Percentiles rank a stretch among this genome's conserved stretches.
These are phyloP conservation scores for Mnemiopsis leidyi DNA, from an alignment of 37 sponge, comb jelly and placozoan species.

Conservation along the genomic window DNA sequence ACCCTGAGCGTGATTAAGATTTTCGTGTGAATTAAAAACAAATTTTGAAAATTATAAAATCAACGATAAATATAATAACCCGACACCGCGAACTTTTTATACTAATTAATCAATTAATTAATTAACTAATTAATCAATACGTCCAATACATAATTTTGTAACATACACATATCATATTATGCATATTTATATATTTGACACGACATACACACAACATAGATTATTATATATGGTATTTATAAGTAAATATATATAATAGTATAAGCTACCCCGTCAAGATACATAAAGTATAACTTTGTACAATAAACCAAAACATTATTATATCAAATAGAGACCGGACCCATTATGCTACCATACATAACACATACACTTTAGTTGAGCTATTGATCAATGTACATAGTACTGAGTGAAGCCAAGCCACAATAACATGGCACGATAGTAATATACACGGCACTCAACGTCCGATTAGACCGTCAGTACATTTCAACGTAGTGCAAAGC, in stretches of 20 bases:
- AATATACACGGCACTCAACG: too few relatives aligned
- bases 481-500: neutral
- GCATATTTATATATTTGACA: neutral
- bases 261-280: conserved; percentile 46
- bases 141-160: neutral
- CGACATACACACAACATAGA: conserved; percentile 11
- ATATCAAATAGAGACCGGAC: conserved; percentile 52
- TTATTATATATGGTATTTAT: neutral
- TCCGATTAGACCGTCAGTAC: too few relatives aligned
- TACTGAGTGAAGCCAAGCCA: neutral
- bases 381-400: neutral
- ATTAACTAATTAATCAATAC: neutral
- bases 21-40: conserved; percentile 54
- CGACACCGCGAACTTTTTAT: neutral
- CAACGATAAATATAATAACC: conserved; percentile 44
- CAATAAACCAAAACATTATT: conserved; percentile 24
- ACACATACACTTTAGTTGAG: neutral
- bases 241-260: neutral
- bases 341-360: neutral
- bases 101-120: too few relatives aligned
- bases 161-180: neutral
- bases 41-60: conserved; percentile 62
- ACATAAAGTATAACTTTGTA: conserved; percentile 39
- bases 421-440: neutral
- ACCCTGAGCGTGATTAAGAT: neutral